Evolutionary conservation across 2,113 vertebrate genomes (phyloP).

Genomic region (Grallaria varia): DNA sequence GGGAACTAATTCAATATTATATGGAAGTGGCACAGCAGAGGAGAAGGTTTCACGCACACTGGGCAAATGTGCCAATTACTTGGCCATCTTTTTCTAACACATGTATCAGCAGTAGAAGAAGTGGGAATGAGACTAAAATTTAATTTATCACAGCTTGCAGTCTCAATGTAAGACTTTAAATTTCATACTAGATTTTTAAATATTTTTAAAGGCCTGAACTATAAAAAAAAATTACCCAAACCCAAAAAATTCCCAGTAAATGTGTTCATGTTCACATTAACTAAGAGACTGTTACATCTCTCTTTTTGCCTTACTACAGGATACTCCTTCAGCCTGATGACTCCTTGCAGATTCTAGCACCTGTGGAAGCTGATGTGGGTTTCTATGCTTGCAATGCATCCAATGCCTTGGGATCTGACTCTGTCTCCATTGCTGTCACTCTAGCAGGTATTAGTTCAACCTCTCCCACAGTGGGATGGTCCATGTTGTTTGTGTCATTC

Average conservation of each 20-base stretch:
- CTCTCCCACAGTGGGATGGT: neutral
- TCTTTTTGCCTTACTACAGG: slow-evolving; percentile 76
- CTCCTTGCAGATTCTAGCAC: slow-evolving; percentile 86
- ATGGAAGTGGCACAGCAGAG: neutral
- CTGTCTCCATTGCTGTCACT: slow-evolving; percentile 86
- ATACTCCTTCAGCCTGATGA: slow-evolving; percentile 84
- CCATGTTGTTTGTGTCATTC: neutral
- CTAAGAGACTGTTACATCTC: neutral
- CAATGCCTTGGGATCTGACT: slow-evolving; percentile 82
- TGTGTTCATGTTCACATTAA: neutral
- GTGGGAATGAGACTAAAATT: neutral
- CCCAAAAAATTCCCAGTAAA: neutral
- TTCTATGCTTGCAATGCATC: slow-evolving; percentile 91
- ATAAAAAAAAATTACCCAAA: neutral
- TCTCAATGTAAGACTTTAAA: neutral
- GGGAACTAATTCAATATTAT: neutral
- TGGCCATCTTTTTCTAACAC: neutral
- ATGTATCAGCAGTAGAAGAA: neutral
- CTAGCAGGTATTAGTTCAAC: slow-evolving; percentile 79
- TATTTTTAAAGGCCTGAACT: neutral
- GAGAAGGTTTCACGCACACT: neutral
- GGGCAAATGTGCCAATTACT: neutral
- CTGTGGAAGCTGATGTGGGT: slow-evolving; percentile 87
- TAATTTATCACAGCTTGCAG: neutral
- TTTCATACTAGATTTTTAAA: neutral